A percentile compares a stretch with the other conserved stretches of the same genome.
phyloP scores from a whole-genome alignment of 2,888 invertebrate genomes.

The Pimpla rufipes region DNA sequence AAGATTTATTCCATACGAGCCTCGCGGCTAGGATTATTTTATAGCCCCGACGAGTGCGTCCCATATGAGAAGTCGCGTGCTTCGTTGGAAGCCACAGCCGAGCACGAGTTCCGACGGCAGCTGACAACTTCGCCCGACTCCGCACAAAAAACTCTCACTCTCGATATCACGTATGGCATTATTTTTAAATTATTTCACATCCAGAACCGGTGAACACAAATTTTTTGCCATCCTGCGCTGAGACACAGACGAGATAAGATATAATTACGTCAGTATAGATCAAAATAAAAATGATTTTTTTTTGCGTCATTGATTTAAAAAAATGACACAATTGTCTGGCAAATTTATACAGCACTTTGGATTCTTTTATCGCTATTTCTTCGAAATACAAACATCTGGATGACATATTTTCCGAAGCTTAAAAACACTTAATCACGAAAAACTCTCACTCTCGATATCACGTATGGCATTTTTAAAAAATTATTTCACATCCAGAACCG shows the following conservation, averaged over 20 bases:
- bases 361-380: no score
- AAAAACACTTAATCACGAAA: neutral
- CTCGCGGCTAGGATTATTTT: neutral
- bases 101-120: constrained; percentile 60
- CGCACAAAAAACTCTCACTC: neutral
- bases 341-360: no score
- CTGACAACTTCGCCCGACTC: constrained; percentile 36
- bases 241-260: neutral
- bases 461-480: neutral
- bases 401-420: no score
- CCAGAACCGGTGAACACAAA: neutral
- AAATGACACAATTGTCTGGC: no score
- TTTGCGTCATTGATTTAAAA: no score
- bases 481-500: neutral
- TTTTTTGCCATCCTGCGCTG: neutral
- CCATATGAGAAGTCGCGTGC: neutral
- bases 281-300: neutral
- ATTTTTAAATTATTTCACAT: neutral
- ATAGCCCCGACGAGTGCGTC: neutral
- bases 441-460: constrained; percentile 3
- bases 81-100: neutral
- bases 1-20: constrained; percentile 43
- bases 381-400: no score
- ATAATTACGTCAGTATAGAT: neutral
- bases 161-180: neutral